A percentile compares a stretch with the other conserved stretches of the same genome.
These are phyloP conservation scores for Sparus aurata DNA, from an alignment of 2,797 vertebrate species.

Conservation along the genomic window DNA sequence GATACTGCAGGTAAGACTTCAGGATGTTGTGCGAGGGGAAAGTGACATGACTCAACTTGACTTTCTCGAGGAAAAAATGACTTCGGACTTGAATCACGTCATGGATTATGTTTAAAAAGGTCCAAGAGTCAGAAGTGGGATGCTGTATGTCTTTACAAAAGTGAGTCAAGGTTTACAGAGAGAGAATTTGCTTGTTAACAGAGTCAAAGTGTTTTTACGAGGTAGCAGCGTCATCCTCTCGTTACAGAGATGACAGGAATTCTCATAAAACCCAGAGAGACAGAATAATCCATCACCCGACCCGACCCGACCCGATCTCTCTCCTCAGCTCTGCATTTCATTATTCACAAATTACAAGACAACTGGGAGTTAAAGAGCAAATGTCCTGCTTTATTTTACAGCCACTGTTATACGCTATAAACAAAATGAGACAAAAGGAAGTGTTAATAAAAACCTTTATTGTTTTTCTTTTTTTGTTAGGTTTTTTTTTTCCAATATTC, in stretches of 20 bases:
- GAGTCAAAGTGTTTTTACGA: neutral
- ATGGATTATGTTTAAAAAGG: neutral
- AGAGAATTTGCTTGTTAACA: neutral
- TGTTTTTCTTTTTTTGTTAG: constrained; percentile 83
- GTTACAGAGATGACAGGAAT: constrained; percentile 16
- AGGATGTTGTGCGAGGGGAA: too few relatives aligned
- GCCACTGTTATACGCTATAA: neutral
- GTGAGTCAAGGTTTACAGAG: neutral
- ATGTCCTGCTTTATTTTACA: neutral
- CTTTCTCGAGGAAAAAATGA: too few relatives aligned
- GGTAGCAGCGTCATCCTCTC: neutral
- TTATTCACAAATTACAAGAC: neutral
- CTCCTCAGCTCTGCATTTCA: neutral
- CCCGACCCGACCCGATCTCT: neutral
- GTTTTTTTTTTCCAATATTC: constrained; percentile 72
- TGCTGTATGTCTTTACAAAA: neutral
- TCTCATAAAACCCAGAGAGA: constrained; percentile 5
- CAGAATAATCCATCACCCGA: neutral
- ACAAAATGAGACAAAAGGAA: constrained; percentile 44
- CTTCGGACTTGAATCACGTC: too few relatives aligned
- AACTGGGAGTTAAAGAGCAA: neutral
- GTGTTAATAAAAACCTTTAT: constrained; percentile 95
- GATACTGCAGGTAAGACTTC: too few relatives aligned
- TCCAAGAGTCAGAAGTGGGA: neutral
- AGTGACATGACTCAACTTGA: too few relatives aligned